A percentile compares a stretch with the other conserved stretches of the same genome.
phyloP scores from a whole-genome alignment of 2,888 invertebrate species.

The Choristoneura rosaceana region DNA sequence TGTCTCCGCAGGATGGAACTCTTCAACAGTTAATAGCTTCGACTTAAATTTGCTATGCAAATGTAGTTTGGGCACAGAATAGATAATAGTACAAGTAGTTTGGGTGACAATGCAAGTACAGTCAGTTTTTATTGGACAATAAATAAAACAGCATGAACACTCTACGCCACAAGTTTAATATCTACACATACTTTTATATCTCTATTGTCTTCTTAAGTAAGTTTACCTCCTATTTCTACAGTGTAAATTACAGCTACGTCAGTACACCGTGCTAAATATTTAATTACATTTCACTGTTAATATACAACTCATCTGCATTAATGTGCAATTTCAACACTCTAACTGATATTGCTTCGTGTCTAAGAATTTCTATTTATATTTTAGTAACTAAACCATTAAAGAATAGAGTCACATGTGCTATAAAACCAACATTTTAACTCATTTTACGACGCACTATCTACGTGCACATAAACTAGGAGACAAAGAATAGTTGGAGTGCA shows the following conservation, averaged over 20 bases:
- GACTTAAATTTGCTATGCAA: too few species aligned
- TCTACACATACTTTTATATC: not conserved
- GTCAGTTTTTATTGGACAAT: too few species aligned
- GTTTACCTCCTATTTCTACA: not conserved
- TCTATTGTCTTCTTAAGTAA: not conserved
- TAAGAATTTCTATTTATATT: not conserved
- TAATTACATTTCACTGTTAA: not conserved
- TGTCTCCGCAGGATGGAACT: too few species aligned
- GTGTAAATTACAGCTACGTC: not conserved
- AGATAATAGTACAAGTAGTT: too few species aligned
- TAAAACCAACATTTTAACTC: not conserved
- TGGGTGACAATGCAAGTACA: too few species aligned
- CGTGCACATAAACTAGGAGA: not conserved
- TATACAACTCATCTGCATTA: not conserved
- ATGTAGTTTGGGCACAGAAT: too few species aligned
- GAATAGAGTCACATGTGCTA: not conserved
- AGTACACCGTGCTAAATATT: not conserved
- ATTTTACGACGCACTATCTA: not conserved
- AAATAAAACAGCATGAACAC: too few species aligned
- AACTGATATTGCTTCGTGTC: not conserved
- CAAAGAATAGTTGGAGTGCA: conserved; percentile 1
- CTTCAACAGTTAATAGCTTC: too few species aligned
- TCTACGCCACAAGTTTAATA: not conserved
- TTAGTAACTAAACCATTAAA: not conserved
- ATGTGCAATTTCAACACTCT: not conserved